Base-by-base conservation (phyloP, 2,797 vertebrate genomes). In the Coreius guichenoti region DNA sequence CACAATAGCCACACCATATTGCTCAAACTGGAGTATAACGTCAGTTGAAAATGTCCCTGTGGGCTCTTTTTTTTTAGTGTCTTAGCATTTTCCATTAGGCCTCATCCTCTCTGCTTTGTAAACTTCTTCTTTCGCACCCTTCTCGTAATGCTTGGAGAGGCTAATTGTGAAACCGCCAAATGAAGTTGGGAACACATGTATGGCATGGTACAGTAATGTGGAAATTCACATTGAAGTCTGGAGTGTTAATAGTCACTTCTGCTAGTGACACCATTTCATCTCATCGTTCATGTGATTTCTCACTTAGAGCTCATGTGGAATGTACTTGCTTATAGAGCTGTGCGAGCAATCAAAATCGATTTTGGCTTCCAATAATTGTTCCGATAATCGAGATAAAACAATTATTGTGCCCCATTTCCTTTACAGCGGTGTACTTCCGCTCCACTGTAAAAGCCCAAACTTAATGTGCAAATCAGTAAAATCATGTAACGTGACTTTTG, bases 51-150 rank as follows among this genome's bases (percentile, higher is more conserved):
- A 33, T 79, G 47, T 70, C 49, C 83, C 49, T 0, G 36, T 47
- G 13, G 36, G 43, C 29, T 9, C 2, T 12, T 39, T 33, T 67
- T 65, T 75, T 78, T 54, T 58, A 17, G 47, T 56, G 63, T 84
- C 49, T 77, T 69, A 45, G 82, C 82, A 78, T 45, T 84, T 84
- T 84, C 49, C 33, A 84, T 69, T 69, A 31, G 47, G 6, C 58
- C 31, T 78, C 65, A 68, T 77, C 63, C 36, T 84, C 49, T 58
- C 17, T 58, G 58, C 21, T 51, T 61, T 47, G 75, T 61, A 9
- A 72, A 80, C 65, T 85, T 85, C 83, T 58, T 70, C 67, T 85
- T 85, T 85, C 21, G 1, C 16, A 70, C 54, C 39, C 65, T 49
- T 54, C 73, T 77, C 4, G 0, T 54, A 74, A 69, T 80, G 45